These are phyloP conservation scores for Actinopyga echinites DNA, from an alignment of 53 echinoderm and acorn worm genomes.

Conservation along the genomic window DNA sequence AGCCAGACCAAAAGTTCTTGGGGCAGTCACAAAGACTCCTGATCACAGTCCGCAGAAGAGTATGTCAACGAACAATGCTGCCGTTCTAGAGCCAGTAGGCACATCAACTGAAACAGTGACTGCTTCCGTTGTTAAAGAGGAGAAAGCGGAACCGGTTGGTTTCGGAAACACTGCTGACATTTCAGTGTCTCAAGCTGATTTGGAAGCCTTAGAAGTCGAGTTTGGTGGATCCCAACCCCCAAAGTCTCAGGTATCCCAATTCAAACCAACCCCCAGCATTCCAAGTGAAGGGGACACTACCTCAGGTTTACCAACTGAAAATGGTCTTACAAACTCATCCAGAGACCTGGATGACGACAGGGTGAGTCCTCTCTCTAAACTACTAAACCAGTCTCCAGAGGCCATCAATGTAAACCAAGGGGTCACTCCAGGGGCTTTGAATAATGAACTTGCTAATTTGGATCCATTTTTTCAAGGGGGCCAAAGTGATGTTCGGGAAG, in stretches of 20 bases:
- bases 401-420: not conserved
- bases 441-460: conserved; percentile 83
- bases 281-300: conserved; percentile 20
- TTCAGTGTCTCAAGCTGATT: conserved; percentile 78
- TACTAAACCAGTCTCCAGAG: conserved; percentile 55
- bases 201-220: conserved; percentile 72
- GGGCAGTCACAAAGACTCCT: not conserved
- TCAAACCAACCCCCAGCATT: not conserved
- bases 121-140: not conserved
- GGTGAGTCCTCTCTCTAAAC: conserved; percentile 76
- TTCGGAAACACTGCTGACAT: conserved; percentile 65
- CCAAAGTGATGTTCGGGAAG: not conserved
- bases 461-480: conserved; percentile 74
- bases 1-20: conserved; percentile 76
- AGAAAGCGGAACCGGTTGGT: conserved; percentile 52
- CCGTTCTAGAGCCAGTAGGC: not conserved
- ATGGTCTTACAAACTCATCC: not conserved
- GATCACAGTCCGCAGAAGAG: not conserved
- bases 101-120: not conserved
- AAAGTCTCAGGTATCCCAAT: not conserved
- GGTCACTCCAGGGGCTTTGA: not conserved
- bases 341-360: conserved; percentile 21
- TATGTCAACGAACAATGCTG: not conserved
- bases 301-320: not conserved
- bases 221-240: not conserved